Percentiles rank a stretch among this genome's conserved stretches.
Evolutionary conservation across 2,797 vertebrate species (phyloP).

Genomic region (Aratinga solstitialis): DNA sequence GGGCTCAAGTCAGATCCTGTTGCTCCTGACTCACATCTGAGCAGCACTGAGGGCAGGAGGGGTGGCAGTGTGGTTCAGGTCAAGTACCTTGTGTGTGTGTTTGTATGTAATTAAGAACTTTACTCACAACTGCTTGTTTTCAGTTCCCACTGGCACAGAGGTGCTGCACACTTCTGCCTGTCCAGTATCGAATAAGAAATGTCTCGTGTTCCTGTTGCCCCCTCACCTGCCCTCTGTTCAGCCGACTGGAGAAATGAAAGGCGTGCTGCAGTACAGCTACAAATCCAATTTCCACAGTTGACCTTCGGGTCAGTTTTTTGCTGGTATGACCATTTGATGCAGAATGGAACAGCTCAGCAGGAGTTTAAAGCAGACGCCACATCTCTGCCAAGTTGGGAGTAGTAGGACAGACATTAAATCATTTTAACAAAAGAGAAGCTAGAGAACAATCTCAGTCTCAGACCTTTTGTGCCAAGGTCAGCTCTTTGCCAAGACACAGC

Average conservation of each 20-base stretch:
- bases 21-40: neutral
- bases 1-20: neutral
- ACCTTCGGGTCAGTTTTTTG: fast-evolving
- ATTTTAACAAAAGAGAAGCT: neutral
- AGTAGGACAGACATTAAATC: neutral
- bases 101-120: neutral
- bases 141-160: neutral
- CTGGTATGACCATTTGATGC: fast-evolving
- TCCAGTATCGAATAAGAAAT: neutral
- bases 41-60: neutral
- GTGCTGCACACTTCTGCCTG: neutral
- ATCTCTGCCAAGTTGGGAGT: neutral
- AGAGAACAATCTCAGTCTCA: neutral
- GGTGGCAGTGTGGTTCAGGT: neutral
- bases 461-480: neutral
- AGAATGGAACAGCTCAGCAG: neutral
- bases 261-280: neutral
- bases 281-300: neutral
- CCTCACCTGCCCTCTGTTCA: fast-evolving
- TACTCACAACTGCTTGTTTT: neutral
- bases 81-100: neutral
- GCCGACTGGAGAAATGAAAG: neutral
- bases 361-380: neutral
- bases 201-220: neutral
- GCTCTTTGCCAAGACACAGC: neutral